These are phyloP conservation scores for Thoracochromis brauschi DNA, from an alignment of 2,113 vertebrate genomes.

Conservation along the genomic window DNA sequence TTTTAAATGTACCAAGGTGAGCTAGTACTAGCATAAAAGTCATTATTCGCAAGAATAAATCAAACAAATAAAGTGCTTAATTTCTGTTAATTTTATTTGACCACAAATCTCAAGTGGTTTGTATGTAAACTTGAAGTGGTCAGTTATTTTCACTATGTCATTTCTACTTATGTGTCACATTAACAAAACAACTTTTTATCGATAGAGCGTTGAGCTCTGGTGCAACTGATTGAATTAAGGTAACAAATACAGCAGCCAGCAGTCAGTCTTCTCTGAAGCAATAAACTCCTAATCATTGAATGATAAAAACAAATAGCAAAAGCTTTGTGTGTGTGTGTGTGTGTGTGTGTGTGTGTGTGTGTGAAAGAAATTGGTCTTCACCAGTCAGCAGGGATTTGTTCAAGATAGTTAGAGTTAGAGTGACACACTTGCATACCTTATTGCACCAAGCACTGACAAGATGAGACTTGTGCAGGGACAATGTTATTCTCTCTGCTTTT, in stretches of 20 bases:
- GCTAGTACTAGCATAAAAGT: background rate
- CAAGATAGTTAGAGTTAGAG: no score
- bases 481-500: no score
- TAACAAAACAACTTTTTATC: constrained; percentile 11
- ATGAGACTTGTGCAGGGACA: no score
- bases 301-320: background rate
- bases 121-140: background rate
- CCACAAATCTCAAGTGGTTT: constrained; percentile 11
- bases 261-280: background rate
- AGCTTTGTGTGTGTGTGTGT: background rate
- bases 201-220: background rate
- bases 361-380: no score
- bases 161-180: background rate
- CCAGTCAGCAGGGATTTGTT: no score
- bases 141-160: constrained; percentile 1
- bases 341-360: no score
- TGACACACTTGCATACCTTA: no score
- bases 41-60: background rate
- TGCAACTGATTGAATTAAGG: background rate
- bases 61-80: background rate
- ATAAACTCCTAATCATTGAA: constrained; percentile 6
- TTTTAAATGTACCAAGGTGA: background rate
- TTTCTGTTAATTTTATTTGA: background rate
- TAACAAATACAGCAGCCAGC: background rate
- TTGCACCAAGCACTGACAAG: no score